These are phyloP conservation scores for Maconellicoccus hirsutus DNA, from an alignment of 1,140 invertebrate species.

Conservation along the genomic window DNA sequence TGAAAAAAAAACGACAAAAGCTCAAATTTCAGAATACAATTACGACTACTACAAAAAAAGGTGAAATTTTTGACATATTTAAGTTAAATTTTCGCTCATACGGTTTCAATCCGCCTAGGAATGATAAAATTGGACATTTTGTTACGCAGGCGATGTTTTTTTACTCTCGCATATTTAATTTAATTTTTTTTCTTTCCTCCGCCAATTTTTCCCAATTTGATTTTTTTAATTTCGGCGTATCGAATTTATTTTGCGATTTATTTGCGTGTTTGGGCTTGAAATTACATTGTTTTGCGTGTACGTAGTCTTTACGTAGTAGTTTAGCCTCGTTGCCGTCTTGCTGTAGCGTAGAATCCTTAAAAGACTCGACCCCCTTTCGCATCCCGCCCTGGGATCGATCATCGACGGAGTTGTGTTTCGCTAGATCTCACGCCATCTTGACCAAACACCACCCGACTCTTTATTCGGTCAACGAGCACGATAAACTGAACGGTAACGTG, in stretches of 20 bases:
- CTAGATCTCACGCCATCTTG: slow-evolving; percentile 53
- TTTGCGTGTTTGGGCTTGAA: neutral
- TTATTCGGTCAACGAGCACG: slow-evolving; percentile 26
- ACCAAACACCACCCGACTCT: slow-evolving; percentile 33
- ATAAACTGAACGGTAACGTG: neutral
- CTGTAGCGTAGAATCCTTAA: slow-evolving; percentile 39
- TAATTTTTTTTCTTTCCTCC: neutral
- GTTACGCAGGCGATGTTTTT: too few relatives aligned
- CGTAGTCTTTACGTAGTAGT: slow-evolving; percentile 42
- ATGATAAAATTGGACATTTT: too few relatives aligned
- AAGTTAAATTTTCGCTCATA: too few relatives aligned
- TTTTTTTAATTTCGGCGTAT: neutral
- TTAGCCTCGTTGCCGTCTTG: slow-evolving; percentile 39
- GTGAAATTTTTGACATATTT: too few relatives aligned
- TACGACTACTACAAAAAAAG: too few relatives aligned
- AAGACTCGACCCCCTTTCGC: slow-evolving; percentile 36
- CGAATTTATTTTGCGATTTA: neutral
- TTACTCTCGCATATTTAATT: too few relatives aligned
- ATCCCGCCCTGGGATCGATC: slow-evolving; percentile 58
- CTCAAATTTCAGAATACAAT: too few relatives aligned
- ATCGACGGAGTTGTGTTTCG: slow-evolving; percentile 58
- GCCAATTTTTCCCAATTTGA: neutral
- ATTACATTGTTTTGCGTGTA: neutral
- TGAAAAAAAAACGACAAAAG: too few relatives aligned
- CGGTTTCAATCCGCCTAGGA: too few relatives aligned